Conservation (phyloP, 2,888 invertebrate genomes). For the Erebia aethiops region DNA sequence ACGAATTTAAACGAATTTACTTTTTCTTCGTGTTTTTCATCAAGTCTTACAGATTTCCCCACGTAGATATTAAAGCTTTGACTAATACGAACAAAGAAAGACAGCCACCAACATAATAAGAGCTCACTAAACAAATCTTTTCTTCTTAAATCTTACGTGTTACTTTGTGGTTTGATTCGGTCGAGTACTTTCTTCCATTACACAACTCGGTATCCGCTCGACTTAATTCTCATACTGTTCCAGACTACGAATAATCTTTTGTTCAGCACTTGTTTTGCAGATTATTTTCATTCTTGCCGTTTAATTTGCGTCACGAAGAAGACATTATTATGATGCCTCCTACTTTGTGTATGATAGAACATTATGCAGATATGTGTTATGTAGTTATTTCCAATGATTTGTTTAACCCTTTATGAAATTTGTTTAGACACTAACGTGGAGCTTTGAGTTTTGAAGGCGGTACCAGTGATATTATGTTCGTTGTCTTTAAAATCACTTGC, state of each 20-base stretch:
- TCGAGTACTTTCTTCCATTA: conserved; percentile 55
- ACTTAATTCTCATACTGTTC: conserved; percentile 46
- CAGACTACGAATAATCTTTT: conserved; percentile 43
- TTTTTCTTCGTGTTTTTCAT: background rate
- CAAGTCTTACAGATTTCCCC: background rate
- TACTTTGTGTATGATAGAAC: conserved; percentile 10
- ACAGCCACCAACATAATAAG: conserved; percentile 19
- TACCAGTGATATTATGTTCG: background rate
- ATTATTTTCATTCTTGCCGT: conserved; percentile 42
- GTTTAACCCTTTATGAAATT: conserved; percentile 7
- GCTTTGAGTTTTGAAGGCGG: background rate
- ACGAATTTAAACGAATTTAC: no score
- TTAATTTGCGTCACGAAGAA: conserved; percentile 40
- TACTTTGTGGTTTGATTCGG: conserved; percentile 43
- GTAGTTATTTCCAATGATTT: conserved; percentile 27
- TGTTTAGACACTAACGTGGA: background rate
- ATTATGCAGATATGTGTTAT: conserved; percentile 2
- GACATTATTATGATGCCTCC: conserved; percentile 26
- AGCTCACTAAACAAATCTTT: conserved; percentile 28
- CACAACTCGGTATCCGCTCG: conserved; percentile 49
- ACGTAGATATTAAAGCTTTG: conserved; percentile 3
- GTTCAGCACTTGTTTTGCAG: conserved; percentile 44
- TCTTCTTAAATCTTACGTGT: conserved; percentile 31
- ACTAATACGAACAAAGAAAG: conserved; percentile 9
- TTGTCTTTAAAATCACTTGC: background rate